Conservation (phyloP, 2,888 invertebrate species). For the Pachymerium ferrugineum region DNA sequence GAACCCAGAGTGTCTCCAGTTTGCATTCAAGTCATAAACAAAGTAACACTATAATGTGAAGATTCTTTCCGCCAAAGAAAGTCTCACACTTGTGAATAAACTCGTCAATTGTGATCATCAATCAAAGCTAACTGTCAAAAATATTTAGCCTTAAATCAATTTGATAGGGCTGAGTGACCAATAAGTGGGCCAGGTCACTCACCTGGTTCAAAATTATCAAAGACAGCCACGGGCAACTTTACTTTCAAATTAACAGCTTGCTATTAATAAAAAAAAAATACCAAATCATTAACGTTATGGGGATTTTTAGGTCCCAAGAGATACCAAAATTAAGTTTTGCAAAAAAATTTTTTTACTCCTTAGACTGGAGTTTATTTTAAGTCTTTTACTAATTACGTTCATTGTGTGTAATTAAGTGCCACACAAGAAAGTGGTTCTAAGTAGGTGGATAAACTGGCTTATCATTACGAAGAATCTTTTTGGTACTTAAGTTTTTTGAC, state of each 20-base stretch:
- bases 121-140: not conserved
- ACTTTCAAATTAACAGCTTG: not conserved
- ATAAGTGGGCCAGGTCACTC: slow-evolving; percentile 4
- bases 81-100: not conserved
- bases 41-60: too few species aligned
- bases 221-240: not conserved
- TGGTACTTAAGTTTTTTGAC: not conserved
- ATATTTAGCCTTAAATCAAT: slow-evolving; percentile 2
- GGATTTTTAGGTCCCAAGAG: too few species aligned
- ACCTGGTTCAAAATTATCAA: not conserved
- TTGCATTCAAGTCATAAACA: slow-evolving; percentile 3
- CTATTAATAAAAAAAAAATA: not conserved
- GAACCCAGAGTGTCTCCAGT: not conserved
- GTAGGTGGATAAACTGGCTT: too few species aligned
- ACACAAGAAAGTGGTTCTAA: too few species aligned
- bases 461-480: too few species aligned
- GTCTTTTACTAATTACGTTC: too few species aligned
- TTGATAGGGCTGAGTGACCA: not conserved
- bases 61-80: not conserved
- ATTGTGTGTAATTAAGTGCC: too few species aligned
- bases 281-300: too few species aligned
- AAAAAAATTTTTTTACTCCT: too few species aligned
- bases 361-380: too few species aligned
- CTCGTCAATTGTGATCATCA: not conserved
- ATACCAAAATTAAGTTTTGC: too few species aligned